A percentile compares a stretch with the other conserved stretches of the same genome.
Conservation (phyloP, 2,888 invertebrate genomes). For the Eristalis intricaria region DNA sequence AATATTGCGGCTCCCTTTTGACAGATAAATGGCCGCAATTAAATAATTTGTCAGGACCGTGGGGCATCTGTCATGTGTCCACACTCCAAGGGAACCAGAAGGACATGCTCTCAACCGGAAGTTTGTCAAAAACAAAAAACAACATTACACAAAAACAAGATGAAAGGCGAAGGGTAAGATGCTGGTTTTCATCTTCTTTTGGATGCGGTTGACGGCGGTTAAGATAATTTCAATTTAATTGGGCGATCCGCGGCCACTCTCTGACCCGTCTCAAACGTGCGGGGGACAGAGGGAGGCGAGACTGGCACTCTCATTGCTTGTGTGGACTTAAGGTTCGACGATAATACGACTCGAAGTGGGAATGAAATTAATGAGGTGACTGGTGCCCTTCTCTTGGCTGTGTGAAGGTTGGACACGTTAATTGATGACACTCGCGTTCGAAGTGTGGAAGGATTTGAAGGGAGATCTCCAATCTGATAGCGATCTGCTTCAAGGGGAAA, state of each 20-base stretch:
- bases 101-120: neutral
- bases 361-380: constrained; percentile 55
- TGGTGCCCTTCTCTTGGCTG: neutral
- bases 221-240: constrained; percentile 51
- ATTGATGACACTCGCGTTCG: neutral
- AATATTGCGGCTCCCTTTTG: neutral
- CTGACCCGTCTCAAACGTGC: neutral
- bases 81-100: neutral
- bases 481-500: neutral
- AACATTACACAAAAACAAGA: neutral
- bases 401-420: neutral
- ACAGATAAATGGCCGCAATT: constrained; percentile 39
- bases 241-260: neutral
- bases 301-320: too few relatives aligned
- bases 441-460: neutral
- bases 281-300: too few relatives aligned
- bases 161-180: neutral
- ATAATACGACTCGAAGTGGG: constrained; percentile 8
- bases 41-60: constrained; percentile 46
- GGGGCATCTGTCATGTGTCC: neutral
- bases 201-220: neutral
- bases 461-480: neutral
- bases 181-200: neutral
- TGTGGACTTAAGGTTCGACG: neutral
- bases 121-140: neutral